phyloP scores from a whole-genome alignment of 2,888 invertebrate species.

The Epirrhoe alternata region DNA sequence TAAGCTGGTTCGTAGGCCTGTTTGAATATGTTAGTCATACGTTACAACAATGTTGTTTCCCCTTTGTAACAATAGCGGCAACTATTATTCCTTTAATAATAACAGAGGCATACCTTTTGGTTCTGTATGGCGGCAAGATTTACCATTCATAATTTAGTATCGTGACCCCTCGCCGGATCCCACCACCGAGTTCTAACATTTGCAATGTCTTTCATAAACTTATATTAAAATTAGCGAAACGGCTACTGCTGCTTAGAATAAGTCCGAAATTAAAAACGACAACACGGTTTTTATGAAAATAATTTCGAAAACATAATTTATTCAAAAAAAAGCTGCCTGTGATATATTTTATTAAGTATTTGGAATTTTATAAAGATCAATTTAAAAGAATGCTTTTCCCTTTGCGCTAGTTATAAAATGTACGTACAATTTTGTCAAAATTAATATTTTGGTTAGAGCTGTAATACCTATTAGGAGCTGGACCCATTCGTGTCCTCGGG shows the following conservation, averaged over 20 bases:
- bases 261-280: not conserved
- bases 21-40: conserved; percentile 1
- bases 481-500: not conserved
- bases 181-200: conserved; percentile 37
- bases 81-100: conserved; percentile 30
- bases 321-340: too few relatives aligned
- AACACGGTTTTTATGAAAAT: too few relatives aligned
- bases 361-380: too few relatives aligned
- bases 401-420: too few relatives aligned
- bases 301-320: too few relatives aligned
- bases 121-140: conserved; percentile 44
- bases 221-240: not conserved
- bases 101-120: conserved; percentile 43
- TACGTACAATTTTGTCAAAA: not conserved
- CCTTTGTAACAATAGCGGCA: conserved; percentile 21
- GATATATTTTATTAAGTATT: too few relatives aligned
- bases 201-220: conserved; percentile 3
- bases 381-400: too few relatives aligned
- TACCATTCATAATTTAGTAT: conserved; percentile 55
- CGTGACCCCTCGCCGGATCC: conserved; percentile 31
- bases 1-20: not conserved
- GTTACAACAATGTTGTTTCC: conserved; percentile 8
- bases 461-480: not conserved
- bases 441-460: not conserved
- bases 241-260: not conserved